These are phyloP conservation scores for Eulemur albifrons DNA, from an alignment of 2,797 vertebrate species.

Conservation along the genomic window DNA sequence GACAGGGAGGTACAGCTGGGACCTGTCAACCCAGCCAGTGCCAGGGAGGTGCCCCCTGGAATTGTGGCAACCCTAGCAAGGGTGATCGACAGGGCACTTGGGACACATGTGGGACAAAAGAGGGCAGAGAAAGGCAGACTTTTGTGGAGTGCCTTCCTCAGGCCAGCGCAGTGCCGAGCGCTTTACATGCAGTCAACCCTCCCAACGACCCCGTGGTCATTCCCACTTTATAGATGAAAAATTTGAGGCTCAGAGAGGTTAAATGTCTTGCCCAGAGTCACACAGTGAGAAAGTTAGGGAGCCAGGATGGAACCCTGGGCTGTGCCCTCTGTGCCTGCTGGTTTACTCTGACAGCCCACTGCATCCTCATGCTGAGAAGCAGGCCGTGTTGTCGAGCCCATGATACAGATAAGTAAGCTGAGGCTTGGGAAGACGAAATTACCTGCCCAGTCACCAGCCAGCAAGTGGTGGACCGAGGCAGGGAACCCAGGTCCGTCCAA, in stretches of 20 bases:
- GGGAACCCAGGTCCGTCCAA: not conserved
- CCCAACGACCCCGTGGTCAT: no score
- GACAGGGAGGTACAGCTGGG: not conserved
- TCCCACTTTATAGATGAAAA: not conserved
- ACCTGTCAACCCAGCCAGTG: not conserved
- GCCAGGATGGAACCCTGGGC: not conserved
- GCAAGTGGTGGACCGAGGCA: not conserved
- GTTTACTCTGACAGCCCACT: not conserved
- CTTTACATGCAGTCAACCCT: not conserved
- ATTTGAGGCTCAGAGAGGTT: not conserved
- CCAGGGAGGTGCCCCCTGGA: not conserved
- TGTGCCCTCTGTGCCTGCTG: not conserved
- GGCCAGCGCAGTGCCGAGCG: accelerated
- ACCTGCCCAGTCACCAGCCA: not conserved
- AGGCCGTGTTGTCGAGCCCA: not conserved
- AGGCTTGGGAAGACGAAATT: not conserved
- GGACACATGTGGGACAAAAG: not conserved
- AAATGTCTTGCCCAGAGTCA: not conserved
- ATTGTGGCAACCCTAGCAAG: not conserved
- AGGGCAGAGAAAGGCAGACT: not conserved
- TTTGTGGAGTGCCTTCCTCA: not conserved
- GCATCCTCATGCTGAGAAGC: not conserved
- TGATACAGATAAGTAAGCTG: not conserved
- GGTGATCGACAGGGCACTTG: not conserved
- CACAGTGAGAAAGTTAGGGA: not conserved